These are phyloP conservation scores for Halesus radiatus DNA, from an alignment of 1,140 invertebrate species.

Conservation along the genomic window DNA sequence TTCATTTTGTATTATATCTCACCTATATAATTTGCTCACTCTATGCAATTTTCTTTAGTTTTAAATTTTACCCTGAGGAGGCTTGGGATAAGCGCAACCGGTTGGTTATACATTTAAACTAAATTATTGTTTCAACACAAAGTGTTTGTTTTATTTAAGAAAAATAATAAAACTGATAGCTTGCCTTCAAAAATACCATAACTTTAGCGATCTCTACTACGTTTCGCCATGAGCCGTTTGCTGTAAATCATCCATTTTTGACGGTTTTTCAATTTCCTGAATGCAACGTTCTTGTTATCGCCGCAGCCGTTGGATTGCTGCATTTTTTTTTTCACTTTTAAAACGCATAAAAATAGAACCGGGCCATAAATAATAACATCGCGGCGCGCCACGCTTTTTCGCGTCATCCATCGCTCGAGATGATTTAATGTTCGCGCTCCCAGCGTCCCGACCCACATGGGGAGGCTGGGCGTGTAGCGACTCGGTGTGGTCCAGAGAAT, in stretches of 20 bases:
- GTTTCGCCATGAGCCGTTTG: not conserved
- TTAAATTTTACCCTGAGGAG: too few relatives aligned
- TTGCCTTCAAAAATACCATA: too few relatives aligned
- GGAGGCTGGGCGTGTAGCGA: not conserved
- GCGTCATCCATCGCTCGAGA: constrained; percentile 3
- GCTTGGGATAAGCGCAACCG: too few relatives aligned
- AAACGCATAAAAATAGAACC: constrained; percentile 31
- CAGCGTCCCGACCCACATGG: not conserved
- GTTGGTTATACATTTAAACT: too few relatives aligned
- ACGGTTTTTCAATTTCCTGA: not conserved
- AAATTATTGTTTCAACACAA: too few relatives aligned
- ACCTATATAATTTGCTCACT: too few relatives aligned
- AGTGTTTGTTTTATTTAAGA: too few relatives aligned
- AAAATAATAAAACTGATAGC: too few relatives aligned
- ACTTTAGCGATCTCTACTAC: too few relatives aligned
- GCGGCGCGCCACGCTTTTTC: not conserved
- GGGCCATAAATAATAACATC: constrained; percentile 14
- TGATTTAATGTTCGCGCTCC: constrained; percentile 13
- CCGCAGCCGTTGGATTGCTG: constrained; percentile 15
- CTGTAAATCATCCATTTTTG: constrained; percentile 18
- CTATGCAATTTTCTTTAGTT: too few relatives aligned
- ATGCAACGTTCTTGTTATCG: not conserved
- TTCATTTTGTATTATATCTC: too few relatives aligned
- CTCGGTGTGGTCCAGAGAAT: not conserved
- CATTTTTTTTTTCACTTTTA: constrained; percentile 24